Evolutionary conservation across 2,888 invertebrate species (phyloP), one percentile per base, ranked within the genome.

Genomic region (Drosophila mulleri): DNA sequence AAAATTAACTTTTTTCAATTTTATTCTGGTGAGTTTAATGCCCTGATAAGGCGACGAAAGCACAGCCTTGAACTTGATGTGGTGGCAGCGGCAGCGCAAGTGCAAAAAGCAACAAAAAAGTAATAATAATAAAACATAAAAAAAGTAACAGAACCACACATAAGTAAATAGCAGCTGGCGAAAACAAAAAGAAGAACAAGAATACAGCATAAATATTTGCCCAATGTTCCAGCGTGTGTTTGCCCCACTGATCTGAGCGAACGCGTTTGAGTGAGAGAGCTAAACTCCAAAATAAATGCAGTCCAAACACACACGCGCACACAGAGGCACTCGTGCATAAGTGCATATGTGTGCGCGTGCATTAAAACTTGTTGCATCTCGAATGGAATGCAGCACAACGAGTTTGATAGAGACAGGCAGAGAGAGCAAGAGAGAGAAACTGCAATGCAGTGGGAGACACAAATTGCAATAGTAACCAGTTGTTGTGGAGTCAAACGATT

Each of bases 51-150:
- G 26, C 80, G 54, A 60, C 70, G 78, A 78, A 78, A 80, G 80
- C 88, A 53, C 78, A 85, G 84, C 84, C 84, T 85, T 85, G 84
- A 85, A 85, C 84, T 85, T 89, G 85, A 65, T 59, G 50, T 59
- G 50, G 71, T 70, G 72, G 32, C 37, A 37, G 12, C 35, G 39
- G 16, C 41, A 41, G n/a, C n/a, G 41, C 67, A 67, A 69, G 80
- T 79, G 75, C 69, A 72, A 60, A 79, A 71, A 48, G 48, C 48
- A 48, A 29, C 2, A 48, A 29, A 72, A 69, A 58, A 45, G 37
- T 61, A 42, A 59, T 53, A 65, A 20, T 42, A 57, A 20, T 57
- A 16, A 57, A 59, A 63, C 58, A 56, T 53, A 61, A 52, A 47
- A 26, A 45, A 53, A 50, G 23, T 45, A 63, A 64, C 61, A 67